phyloP scores from a whole-genome alignment of 2,797 vertebrate species.

The Argyrosomus regius region DNA sequence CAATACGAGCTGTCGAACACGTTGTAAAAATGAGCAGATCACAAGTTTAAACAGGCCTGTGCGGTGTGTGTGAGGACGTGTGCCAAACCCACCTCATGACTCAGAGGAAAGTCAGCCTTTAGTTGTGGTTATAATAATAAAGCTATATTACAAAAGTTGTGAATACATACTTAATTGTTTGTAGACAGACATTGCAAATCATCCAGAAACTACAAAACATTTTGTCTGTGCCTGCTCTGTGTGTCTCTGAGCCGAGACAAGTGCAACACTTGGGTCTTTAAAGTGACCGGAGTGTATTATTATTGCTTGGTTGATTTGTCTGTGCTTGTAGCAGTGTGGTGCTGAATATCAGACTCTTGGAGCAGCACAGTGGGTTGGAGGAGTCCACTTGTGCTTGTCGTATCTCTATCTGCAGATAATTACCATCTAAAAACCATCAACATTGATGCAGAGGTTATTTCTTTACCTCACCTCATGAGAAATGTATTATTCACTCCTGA shows the following conservation, averaged over 20 bases:
- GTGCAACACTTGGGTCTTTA: not conserved
- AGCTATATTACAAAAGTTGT: conserved; percentile 6
- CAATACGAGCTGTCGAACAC: not conserved
- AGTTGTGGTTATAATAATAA: conserved; percentile 12
- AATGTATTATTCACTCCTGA: too few relatives aligned
- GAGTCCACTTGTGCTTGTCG: too few relatives aligned
- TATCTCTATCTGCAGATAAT: too few relatives aligned
- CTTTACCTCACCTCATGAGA: too few relatives aligned
- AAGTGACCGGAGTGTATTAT: too few relatives aligned
- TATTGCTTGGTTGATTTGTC: too few relatives aligned
- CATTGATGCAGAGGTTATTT: too few relatives aligned
- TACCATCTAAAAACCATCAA: too few relatives aligned
- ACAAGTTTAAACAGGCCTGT: conserved; percentile 11
- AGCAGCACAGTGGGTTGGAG: too few relatives aligned
- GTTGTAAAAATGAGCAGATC: not conserved
- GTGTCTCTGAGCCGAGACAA: not conserved
- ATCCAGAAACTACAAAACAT: not conserved
- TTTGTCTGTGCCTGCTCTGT: not conserved
- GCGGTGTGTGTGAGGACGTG: conserved; percentile 18
- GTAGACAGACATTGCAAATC: not conserved
- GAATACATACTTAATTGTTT: not conserved
- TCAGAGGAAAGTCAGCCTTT: conserved; percentile 22
- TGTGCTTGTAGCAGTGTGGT: too few relatives aligned
- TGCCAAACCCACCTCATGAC: conserved; percentile 54
- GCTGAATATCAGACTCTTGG: too few relatives aligned